phyloP scores from a whole-genome alignment of 2,797 vertebrate species.

The Microchirus variegatus region DNA sequence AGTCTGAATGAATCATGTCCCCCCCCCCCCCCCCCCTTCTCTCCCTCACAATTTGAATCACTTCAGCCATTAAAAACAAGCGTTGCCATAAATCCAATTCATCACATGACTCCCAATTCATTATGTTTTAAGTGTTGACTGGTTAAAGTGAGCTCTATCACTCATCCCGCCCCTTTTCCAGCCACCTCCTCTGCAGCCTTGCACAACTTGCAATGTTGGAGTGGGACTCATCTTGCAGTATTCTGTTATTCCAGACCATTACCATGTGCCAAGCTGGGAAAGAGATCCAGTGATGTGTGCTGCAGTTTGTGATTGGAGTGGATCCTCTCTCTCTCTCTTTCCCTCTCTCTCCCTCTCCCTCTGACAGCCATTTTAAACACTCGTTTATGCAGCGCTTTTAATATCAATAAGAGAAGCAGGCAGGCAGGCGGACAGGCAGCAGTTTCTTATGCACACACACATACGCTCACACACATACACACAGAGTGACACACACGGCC shows the following conservation, averaged over 20 bases:
- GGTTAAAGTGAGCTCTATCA: conserved; percentile 72
- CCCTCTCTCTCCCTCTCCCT: conserved; percentile 65
- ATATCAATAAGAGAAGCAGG: conserved; percentile 82
- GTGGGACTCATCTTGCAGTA: conserved; percentile 68
- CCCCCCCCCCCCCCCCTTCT: conserved; percentile 30
- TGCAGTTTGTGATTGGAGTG: conserved; percentile 78
- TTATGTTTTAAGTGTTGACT: conserved; percentile 78
- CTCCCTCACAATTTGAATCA: conserved; percentile 55
- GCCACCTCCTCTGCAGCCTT: conserved; percentile 43
- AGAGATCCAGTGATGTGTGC: conserved; percentile 78
- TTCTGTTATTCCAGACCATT: conserved; percentile 81
- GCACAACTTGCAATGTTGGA: conserved; percentile 58
- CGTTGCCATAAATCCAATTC: conserved; percentile 67
- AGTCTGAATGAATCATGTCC: conserved; percentile 44
- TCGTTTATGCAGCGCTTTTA: conserved; percentile 82
- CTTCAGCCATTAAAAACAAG: conserved; percentile 66
- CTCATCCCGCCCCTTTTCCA: conserved; percentile 43
- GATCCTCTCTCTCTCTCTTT: conserved; percentile 71
- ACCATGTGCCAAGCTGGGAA: conserved; percentile 75
- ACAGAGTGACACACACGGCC: conserved; percentile 73
- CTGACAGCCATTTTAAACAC: conserved; percentile 81
- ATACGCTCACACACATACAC: conserved; percentile 38
- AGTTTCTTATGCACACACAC: conserved; percentile 70
- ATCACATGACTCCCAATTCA: conserved; percentile 74
- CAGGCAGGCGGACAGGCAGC: conserved; percentile 77